Conservation (phyloP, 37 sponge, comb jelly and placozoan genomes). For the Spongia lamella region DNA sequence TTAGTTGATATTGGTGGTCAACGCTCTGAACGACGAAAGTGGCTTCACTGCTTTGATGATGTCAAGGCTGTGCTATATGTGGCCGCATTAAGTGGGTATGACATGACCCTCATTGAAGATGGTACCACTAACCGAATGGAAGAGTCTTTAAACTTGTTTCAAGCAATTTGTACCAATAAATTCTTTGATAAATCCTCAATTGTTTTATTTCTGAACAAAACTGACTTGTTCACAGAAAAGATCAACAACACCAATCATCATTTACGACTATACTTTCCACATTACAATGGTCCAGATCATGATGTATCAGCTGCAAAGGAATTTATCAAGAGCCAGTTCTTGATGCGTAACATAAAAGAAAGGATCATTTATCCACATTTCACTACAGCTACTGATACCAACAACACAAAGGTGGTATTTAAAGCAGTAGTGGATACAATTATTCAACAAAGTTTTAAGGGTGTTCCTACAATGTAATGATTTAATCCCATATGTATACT, state of each 20-base stretch:
- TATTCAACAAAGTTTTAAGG: constrained; percentile 88
- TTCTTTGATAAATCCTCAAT: constrained; percentile 75
- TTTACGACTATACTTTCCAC: constrained; percentile 53
- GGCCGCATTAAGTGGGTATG: constrained; percentile 79
- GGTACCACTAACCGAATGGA: constrained; percentile 31
- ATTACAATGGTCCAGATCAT: constrained; percentile 57
- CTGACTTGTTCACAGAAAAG: constrained; percentile 71
- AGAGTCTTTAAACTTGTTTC: constrained; percentile 25
- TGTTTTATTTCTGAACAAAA: constrained; percentile 82
- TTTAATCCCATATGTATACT: too few relatives aligned
- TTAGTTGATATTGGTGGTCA: constrained; percentile 83
- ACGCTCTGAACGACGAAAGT: constrained; percentile 79
- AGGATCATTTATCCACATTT: constrained; percentile 87
- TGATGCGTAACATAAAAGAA: constrained; percentile 23
- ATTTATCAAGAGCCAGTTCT: constrained; percentile 51
- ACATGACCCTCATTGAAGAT: constrained; percentile 73
- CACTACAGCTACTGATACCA: constrained; percentile 97
- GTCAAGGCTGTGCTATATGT: constrained; percentile 82
- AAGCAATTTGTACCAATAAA: constrained; percentile 72
- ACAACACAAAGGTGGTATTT: constrained; percentile 83
- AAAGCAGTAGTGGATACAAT: constrained; percentile 90
- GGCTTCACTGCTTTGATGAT: constrained; percentile 89
- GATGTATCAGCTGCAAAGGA: constrained; percentile 46
- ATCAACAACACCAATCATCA: constrained; percentile 65
- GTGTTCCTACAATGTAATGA: too few relatives aligned